Conservation (phyloP, 2,113 vertebrate genomes). For the Periophthalmodon schlosseri region DNA sequence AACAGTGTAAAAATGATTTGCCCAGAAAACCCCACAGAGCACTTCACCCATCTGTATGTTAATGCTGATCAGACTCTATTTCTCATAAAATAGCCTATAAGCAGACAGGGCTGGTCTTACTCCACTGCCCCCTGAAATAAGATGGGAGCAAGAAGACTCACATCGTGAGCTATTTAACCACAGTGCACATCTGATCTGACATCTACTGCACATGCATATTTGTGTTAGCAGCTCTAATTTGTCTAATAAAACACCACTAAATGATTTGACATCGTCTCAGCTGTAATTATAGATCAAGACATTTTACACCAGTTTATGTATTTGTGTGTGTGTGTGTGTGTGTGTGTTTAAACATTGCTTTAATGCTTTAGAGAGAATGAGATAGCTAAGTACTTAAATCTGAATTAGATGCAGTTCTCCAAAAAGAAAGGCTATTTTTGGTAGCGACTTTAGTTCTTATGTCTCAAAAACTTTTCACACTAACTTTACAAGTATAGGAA, state of each 20-base stretch:
- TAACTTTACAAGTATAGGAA: background rate
- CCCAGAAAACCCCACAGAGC: background rate
- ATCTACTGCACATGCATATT: background rate
- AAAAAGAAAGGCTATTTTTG: background rate
- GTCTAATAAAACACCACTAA: background rate
- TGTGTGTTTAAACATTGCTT: too few species aligned
- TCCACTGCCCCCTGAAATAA: conserved; percentile 14
- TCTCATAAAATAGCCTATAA: background rate
- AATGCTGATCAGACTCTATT: background rate
- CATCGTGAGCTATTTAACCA: conserved; percentile 6
- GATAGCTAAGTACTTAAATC: conserved; percentile 3
- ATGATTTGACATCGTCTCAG: too few species aligned
- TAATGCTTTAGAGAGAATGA: too few species aligned
- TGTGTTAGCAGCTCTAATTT: background rate
- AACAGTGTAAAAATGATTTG: background rate
- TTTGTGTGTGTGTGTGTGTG: too few species aligned
- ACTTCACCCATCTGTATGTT: background rate
- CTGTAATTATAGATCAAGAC: too few species aligned
- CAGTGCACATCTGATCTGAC: background rate
- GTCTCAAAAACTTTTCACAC: background rate
- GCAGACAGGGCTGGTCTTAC: background rate
- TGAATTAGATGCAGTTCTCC: background rate
- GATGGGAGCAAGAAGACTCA: conserved; percentile 20
- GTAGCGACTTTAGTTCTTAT: background rate
- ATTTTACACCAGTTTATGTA: too few species aligned